phyloP scores from a whole-genome alignment of 2,797 vertebrate genomes.

The Streptopelia turtur region DNA sequence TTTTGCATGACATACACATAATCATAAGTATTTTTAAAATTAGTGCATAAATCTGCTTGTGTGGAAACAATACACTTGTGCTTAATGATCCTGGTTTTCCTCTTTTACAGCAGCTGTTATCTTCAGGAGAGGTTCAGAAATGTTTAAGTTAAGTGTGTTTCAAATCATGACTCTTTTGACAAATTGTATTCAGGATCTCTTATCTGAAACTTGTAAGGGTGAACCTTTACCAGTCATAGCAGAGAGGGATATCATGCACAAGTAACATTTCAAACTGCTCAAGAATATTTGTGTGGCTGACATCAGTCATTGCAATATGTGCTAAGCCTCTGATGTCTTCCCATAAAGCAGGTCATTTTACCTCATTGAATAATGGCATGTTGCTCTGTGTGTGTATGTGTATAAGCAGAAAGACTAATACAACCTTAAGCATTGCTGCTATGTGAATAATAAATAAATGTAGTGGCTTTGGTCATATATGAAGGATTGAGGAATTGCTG shows the following conservation, averaged over 20 bases:
- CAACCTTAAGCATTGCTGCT: neutral
- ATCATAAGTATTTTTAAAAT: neutral
- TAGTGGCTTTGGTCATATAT: neutral
- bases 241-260: neutral
- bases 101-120: neutral
- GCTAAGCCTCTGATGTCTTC: neutral
- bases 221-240: neutral
- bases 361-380: neutral
- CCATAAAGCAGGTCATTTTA: neutral
- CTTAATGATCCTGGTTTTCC: neutral
- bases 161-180: neutral
- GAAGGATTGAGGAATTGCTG: neutral
- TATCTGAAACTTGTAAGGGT: neutral
- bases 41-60: accelerated
- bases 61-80: neutral
- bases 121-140: neutral
- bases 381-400: neutral
- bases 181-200: neutral
- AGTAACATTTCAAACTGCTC: neutral
- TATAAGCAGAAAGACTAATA: neutral
- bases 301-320: neutral
- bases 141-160: neutral
- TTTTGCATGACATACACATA: neutral
- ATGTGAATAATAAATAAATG: neutral
- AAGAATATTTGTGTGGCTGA: neutral